Conservation (phyloP, 2,113 vertebrate species). For the Ochotona princeps region DNA sequence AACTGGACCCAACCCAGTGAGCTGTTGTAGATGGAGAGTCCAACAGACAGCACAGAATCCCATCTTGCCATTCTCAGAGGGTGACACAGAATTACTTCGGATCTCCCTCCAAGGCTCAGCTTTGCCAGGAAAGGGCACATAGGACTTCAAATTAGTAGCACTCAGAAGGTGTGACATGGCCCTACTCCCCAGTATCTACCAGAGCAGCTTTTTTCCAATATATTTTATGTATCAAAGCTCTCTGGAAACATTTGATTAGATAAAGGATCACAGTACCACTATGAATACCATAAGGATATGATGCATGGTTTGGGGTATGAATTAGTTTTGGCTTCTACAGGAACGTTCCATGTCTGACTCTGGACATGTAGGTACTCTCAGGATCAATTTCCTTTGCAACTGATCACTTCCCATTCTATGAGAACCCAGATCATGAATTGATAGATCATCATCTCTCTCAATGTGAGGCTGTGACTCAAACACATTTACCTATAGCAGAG, state of each 20-base stretch:
- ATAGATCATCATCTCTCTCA: not conserved
- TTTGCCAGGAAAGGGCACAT: not conserved
- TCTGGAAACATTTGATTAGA: not conserved
- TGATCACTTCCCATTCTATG: not conserved
- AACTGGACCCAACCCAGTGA: not conserved
- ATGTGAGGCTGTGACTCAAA: not conserved
- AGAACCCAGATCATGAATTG: not conserved
- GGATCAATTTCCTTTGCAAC: not conserved
- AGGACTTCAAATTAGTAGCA: not conserved
- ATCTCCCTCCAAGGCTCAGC: not conserved
- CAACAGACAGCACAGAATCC: not conserved
- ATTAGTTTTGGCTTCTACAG: not conserved
- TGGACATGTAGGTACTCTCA: not conserved
- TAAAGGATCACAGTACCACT: not conserved
- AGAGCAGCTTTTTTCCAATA: not conserved
- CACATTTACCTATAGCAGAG: not conserved
- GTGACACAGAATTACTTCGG: not conserved
- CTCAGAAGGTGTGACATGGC: not conserved
- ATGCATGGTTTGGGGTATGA: not conserved
- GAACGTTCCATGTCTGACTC: not conserved
- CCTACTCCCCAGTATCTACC: not conserved
- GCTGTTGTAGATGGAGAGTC: not conserved
- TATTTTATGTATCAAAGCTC: not conserved
- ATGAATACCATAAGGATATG: not conserved
- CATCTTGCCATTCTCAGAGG: not conserved